These are phyloP conservation scores for Saimiri boliviensis DNA, from an alignment of 2,113 vertebrate species.

Conservation along the genomic window DNA sequence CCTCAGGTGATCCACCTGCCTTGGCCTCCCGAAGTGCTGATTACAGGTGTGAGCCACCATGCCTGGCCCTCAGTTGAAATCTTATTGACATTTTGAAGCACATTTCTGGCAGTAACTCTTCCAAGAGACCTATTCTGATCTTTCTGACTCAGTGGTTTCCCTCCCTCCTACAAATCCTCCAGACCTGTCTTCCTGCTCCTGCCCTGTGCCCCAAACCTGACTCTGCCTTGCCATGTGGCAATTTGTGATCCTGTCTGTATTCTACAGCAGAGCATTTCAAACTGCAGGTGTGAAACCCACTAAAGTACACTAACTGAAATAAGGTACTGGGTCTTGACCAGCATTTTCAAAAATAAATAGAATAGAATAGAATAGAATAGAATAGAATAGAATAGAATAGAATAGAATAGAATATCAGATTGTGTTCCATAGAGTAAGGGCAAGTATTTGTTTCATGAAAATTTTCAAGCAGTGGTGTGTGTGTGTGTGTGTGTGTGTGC, in stretches of 20 bases:
- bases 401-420: not conserved
- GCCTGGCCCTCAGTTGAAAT: not conserved
- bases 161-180: not conserved
- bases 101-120: not conserved
- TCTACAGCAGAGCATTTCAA: not conserved
- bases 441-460: not conserved
- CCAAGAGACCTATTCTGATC: not conserved
- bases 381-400: not conserved
- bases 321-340: not conserved
- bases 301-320: not conserved
- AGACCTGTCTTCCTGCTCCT: not conserved
- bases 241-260: not conserved
- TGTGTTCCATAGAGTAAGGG: not conserved
- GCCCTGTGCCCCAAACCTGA: not conserved
- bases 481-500: not conserved
- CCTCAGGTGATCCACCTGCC: too few relatives aligned
- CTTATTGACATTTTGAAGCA: not conserved
- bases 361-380: not conserved
- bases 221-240: not conserved
- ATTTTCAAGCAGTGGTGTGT: not conserved
- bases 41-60: too few relatives aligned
- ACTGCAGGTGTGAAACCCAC: not conserved
- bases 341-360: not conserved
- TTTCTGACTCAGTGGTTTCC: not conserved
- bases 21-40: too few relatives aligned